Evolutionary conservation across 2,797 vertebrate genomes (phyloP).

Genomic region (Dermochelys coriacea): DNA sequence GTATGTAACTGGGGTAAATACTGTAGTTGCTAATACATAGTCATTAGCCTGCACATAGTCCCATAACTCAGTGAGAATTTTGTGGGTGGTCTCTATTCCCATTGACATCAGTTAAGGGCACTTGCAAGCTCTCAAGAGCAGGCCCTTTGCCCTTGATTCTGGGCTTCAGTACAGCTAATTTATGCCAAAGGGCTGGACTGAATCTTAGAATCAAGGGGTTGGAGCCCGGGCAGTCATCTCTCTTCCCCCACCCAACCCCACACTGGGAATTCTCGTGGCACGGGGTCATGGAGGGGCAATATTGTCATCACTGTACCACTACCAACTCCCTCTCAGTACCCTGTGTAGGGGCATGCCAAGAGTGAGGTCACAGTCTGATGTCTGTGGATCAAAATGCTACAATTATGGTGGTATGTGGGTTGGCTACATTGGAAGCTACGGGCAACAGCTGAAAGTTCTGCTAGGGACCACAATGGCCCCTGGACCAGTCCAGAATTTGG

Average conservation of each 20-base stretch:
- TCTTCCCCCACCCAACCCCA: neutral
- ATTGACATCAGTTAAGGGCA: neutral
- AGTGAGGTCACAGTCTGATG: neutral
- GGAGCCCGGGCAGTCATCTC: neutral
- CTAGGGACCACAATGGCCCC: neutral
- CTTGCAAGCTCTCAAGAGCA: neutral
- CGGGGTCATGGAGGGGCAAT: neutral
- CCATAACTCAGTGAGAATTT: neutral
- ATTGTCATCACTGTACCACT: neutral
- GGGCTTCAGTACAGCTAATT: neutral
- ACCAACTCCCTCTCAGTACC: neutral
- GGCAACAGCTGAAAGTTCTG: neutral
- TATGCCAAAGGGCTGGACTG: neutral
- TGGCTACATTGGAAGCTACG: neutral
- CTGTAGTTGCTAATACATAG: fast-evolving
- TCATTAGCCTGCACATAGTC: neutral
- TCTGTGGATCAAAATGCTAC: neutral
- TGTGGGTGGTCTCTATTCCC: neutral
- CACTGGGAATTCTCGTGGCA: fast-evolving
- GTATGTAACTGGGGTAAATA: neutral
- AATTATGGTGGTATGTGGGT: neutral
- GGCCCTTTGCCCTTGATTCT: neutral
- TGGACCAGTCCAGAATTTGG: neutral
- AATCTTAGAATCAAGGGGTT: neutral
- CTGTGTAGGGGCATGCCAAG: neutral